A percentile compares a stretch with the other conserved stretches of the same genome.
Evolutionary conservation across 2,888 invertebrate species (phyloP).

Genomic region (Zeuzera pyrina): DNA sequence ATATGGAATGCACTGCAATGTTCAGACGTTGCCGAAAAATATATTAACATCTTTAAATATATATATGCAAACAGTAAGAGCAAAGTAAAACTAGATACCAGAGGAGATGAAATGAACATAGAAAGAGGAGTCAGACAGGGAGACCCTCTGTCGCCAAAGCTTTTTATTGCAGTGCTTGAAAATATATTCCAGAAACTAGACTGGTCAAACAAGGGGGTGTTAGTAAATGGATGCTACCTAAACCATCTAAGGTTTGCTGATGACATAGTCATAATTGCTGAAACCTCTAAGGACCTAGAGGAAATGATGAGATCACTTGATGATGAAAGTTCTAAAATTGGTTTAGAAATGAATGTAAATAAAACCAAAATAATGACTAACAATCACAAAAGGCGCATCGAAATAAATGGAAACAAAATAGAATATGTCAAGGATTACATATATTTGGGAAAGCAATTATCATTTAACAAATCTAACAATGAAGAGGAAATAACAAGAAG

Average conservation of each 20-base stretch:
- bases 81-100: no score
- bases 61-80: no score
- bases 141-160: no score
- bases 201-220: no score
- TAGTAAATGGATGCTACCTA: no score
- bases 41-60: no score
- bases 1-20: conserved; percentile 9
- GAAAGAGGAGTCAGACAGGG: not conserved
- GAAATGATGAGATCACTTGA: conserved; percentile 8
- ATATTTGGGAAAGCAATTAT: conserved; percentile 13
- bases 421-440: no score
- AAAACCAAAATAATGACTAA: conserved; percentile 9
- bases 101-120: no score
- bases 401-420: conserved; percentile 6
- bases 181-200: no score
- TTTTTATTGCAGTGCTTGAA: no score
- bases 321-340: conserved; percentile 7
- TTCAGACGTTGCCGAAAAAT: no score
- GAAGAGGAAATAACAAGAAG: conserved; percentile 2
- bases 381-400: conserved; percentile 6
- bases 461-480: conserved; percentile 2
- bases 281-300: conserved; percentile 5
- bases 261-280: conserved; percentile 9
- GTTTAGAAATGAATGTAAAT: conserved; percentile 7
- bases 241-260: no score